These are phyloP conservation scores for Lycodopsis pacificus DNA, from an alignment of 2,797 vertebrate genomes.

Conservation along the genomic window DNA sequence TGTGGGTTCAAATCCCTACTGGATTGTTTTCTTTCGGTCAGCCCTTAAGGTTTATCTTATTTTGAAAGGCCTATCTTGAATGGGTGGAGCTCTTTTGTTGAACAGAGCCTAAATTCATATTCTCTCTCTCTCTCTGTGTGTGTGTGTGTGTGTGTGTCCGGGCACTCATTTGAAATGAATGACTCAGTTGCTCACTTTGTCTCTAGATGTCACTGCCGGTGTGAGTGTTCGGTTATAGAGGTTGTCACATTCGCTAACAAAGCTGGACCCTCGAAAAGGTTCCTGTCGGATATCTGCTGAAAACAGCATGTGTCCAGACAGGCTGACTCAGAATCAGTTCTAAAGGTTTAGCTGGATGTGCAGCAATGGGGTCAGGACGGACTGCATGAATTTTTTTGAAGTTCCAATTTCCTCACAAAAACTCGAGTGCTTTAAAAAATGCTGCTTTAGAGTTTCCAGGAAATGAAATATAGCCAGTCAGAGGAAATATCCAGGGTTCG, in stretches of 20 bases:
- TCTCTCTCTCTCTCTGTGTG: background rate
- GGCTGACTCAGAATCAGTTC: constrained; percentile 25
- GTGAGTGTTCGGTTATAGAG: constrained; percentile 23
- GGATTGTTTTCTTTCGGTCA: no score
- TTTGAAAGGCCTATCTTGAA: no score
- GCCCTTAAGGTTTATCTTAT: no score
- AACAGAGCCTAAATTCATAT: no score
- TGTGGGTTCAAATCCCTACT: no score
- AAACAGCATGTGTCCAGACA: constrained; percentile 23
- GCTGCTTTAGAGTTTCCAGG: constrained; percentile 21
- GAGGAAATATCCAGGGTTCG: constrained; percentile 19
- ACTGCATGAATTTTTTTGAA: background rate
- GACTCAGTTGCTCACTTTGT: constrained; percentile 35
- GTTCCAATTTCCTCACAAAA: background rate
- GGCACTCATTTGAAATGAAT: constrained; percentile 51
- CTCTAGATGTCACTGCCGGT: constrained; percentile 24
- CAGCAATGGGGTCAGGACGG: constrained; percentile 23
- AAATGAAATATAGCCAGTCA: constrained; percentile 22
- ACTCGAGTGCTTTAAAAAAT: background rate
- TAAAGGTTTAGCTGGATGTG: constrained; percentile 23
- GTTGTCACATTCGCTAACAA: constrained; percentile 36
- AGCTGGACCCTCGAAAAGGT: constrained; percentile 30
- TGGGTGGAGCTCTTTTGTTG: no score
- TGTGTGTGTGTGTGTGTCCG: background rate
- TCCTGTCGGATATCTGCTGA: constrained; percentile 26